A percentile compares a stretch with the other conserved stretches of the same genome.
Evolutionary conservation across 1,140 invertebrate genomes (phyloP).

Genomic region (Triops longicaudatus): DNA sequence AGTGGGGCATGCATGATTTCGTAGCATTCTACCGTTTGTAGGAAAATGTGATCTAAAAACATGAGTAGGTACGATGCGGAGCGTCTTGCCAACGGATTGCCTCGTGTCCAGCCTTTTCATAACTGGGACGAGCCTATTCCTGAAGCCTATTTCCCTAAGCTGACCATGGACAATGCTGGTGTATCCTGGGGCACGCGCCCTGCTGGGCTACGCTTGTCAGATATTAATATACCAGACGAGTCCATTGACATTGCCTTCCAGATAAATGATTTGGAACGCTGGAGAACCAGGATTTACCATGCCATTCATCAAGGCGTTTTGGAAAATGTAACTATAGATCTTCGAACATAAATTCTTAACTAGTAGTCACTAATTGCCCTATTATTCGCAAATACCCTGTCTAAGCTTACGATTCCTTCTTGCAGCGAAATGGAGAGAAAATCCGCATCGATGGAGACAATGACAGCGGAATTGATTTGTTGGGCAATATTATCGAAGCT

Average conservation of each 20-base stretch:
- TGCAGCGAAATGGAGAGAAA: conserved; percentile 45
- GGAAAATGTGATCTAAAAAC: not conserved
- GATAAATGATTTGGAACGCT: conserved; percentile 57
- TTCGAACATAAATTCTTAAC: not conserved
- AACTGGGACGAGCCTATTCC: conserved; percentile 53
- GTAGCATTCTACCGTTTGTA: conserved; percentile 13
- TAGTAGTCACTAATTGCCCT: not conserved
- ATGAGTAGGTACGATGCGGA: conserved; percentile 56
- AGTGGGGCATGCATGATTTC: no score
- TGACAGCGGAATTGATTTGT: conserved; percentile 60
- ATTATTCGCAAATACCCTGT: no score
- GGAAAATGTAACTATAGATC: conserved; percentile 26
- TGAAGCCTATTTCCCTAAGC: conserved; percentile 63
- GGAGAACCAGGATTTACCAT: conserved; percentile 62
- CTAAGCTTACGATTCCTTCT: conserved; percentile 5
- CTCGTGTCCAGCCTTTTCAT: conserved; percentile 48
- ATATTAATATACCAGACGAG: conserved; percentile 26
- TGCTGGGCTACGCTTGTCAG: conserved; percentile 39
- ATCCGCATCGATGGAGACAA: conserved; percentile 48
- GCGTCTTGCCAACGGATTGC: conserved; percentile 52
- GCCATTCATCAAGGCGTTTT: conserved; percentile 61
- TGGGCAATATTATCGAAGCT: conserved; percentile 70
- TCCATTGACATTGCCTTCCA: conserved; percentile 17
- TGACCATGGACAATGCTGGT: conserved; percentile 55
- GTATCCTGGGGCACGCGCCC: conserved; percentile 54